Conservation (phyloP, 2,113 vertebrate genomes). For the Tachuris rubrigastra region DNA sequence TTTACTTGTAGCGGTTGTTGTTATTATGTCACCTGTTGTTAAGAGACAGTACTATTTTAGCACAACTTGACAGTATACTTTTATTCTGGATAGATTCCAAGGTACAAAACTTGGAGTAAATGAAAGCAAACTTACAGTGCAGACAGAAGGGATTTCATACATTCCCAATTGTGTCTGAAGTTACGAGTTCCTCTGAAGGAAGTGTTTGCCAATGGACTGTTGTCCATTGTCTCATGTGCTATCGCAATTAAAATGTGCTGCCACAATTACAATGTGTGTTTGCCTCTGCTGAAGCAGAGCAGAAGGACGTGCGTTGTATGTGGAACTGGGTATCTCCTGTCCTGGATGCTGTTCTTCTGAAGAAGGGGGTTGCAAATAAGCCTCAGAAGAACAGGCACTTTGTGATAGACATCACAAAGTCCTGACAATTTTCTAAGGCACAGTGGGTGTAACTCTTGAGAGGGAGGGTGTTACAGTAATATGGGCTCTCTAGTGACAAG, state of each 20-base stretch:
- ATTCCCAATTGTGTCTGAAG: background rate
- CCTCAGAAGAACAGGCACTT: background rate
- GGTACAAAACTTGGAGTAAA: background rate
- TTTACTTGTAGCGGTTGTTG: background rate
- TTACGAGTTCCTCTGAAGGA: background rate
- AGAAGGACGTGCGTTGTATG: background rate
- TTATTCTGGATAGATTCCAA: background rate
- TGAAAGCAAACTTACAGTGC: background rate
- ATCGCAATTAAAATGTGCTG: background rate
- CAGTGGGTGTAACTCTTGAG: background rate
- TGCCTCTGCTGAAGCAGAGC: background rate
- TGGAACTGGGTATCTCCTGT: background rate
- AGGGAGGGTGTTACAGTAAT: background rate
- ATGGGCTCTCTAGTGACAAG: rapidly evolving
- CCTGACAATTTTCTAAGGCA: background rate
- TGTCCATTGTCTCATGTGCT: background rate
- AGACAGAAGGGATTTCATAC: background rate
- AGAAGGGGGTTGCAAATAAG: background rate
- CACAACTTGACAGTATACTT: background rate
- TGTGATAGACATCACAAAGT: background rate
- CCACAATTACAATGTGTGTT: background rate
- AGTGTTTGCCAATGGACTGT: background rate
- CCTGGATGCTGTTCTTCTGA: background rate
- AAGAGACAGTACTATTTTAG: background rate
- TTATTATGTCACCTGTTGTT: background rate